phyloP scores from a whole-genome alignment of 1,140 invertebrate genomes.

The Drosophila guanche region DNA sequence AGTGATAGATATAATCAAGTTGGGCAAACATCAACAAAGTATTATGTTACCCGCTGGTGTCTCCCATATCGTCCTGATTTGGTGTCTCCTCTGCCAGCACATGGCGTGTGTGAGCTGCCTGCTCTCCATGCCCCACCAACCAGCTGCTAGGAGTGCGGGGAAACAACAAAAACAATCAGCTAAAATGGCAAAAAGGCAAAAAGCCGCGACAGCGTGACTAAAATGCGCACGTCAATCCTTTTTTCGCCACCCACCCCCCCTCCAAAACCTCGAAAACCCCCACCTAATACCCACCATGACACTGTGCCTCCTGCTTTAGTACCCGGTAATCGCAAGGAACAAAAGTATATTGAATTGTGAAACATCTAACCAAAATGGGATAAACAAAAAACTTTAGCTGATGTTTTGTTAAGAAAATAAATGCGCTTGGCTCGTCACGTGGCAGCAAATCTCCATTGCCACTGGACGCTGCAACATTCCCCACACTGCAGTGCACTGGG shows the following conservation, averaged over 20 bases:
- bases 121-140: constrained; percentile 1
- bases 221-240: constrained; percentile 74
- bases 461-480: no score
- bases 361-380: no score
- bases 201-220: constrained; percentile 69
- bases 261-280: no score
- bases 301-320: no score
- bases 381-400: no score
- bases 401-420: no score
- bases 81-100: constrained; percentile 31
- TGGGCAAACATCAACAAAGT: constrained; percentile 76
- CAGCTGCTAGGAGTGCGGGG: background rate
- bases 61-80: constrained; percentile 34
- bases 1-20: constrained; percentile 76
- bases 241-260: constrained; percentile 18
- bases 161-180: constrained; percentile 69
- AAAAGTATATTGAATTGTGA: no score
- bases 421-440: no score
- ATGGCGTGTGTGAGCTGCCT: constrained; percentile 29
- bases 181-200: constrained; percentile 71
- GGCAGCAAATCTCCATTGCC: no score
- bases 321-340: no score
- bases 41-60: constrained; percentile 62
- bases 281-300: no score
- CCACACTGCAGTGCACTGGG: no score